These are phyloP conservation scores for Melanotaenia parkinsoni DNA, from an alignment of 2,797 vertebrate genomes.

Conservation along the genomic window DNA sequence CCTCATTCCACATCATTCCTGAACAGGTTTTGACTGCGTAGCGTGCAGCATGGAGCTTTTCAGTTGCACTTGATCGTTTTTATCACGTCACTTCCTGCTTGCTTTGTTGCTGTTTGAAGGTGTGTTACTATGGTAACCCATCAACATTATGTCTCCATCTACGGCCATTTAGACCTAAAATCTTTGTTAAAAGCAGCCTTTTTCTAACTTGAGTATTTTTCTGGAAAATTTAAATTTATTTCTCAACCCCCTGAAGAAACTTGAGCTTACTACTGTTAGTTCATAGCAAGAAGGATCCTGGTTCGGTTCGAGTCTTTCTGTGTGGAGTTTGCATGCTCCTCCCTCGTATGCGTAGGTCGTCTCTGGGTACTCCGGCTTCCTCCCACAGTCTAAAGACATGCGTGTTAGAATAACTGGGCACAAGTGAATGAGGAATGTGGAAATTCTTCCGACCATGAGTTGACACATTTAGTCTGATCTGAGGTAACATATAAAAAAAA, in stretches of 20 bases:
- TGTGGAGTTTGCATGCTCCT: too few species aligned
- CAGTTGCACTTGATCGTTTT: background rate
- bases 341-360: too few species aligned
- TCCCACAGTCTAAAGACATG: too few species aligned
- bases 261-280: too few species aligned
- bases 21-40: background rate
- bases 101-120: background rate
- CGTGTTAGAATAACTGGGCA: too few species aligned
- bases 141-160: conserved; percentile 4
- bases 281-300: too few species aligned
- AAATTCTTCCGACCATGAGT: too few species aligned
- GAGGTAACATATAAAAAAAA: too few species aligned
- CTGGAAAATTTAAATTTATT: background rate
- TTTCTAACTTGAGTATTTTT: background rate
- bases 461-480: too few species aligned
- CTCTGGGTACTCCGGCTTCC: too few species aligned
- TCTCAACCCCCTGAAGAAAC: background rate
- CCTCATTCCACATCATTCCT: background rate
- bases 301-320: too few species aligned
- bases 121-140: conserved; percentile 1
- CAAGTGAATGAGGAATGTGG: too few species aligned
- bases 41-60: background rate
- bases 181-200: background rate
- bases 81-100: background rate
- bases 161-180: background rate